Evolutionary conservation across 2,797 vertebrate species (phyloP).

Genomic region (Rhadinocentrus ornatus): DNA sequence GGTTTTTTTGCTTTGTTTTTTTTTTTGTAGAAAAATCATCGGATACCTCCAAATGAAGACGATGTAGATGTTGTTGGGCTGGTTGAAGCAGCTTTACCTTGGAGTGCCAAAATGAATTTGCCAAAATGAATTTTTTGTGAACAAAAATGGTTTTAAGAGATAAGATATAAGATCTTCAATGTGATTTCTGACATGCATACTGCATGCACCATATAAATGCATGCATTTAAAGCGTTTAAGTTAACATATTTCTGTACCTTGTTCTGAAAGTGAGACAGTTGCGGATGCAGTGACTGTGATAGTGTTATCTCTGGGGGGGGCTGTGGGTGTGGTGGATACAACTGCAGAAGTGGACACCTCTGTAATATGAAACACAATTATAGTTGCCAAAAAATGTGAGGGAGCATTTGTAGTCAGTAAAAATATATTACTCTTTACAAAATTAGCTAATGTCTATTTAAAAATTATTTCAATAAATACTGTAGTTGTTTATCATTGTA

Average conservation of each 20-base stretch:
- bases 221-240: neutral
- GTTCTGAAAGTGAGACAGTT: neutral
- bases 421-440: neutral
- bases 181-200: conserved; percentile 11
- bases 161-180: neutral
- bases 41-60: conserved; percentile 46
- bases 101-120: neutral
- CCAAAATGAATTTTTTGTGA: conserved; percentile 57
- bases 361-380: conserved; percentile 33
- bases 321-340: conserved; percentile 15
- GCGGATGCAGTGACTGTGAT: conserved; percentile 20
- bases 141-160: conserved; percentile 5
- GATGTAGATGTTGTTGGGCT: neutral
- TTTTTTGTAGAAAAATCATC: neutral
- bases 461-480: neutral
- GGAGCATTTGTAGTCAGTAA: neutral
- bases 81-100: conserved; percentile 1
- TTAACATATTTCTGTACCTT: conserved; percentile 51
- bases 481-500: neutral
- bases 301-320: conserved; percentile 17
- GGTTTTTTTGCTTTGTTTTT: neutral
- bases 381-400: neutral
- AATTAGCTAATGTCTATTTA: neutral
- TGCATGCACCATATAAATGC: conserved; percentile 7
- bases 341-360: conserved; percentile 16